Base-by-base conservation (phyloP, 1,140 invertebrate genomes). In the Brachionus asplanchnoidis region DNA sequence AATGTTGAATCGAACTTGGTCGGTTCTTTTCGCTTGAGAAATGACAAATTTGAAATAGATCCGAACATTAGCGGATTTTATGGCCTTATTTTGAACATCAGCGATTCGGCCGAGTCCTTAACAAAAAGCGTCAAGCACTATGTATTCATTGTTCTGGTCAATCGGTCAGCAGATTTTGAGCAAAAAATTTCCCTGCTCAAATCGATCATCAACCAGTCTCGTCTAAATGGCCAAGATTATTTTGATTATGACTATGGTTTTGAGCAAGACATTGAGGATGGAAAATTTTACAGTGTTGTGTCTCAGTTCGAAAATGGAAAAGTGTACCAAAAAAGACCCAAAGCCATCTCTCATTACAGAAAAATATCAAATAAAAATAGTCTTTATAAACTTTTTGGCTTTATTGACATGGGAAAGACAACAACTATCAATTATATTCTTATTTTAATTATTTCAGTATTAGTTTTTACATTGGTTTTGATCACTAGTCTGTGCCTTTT, bases 401-500 rank as follows among this genome's bases (percentile, higher is more conserved):
- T 77, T 32, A 23, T 77, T 9, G 42, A 77, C 14, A 12, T 77
- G 44, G 46, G 46, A 14, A 77, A 32, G 8, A 14, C 73, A 50
- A 46, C 53, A 7, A 50, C 3, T 28, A 23, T 50, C 1, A 77
- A 26, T 17, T 77, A 77, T 50, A 20, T 77, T 14, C 12, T 77
- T 23, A 23, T 77, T 26, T 53, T 77, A 50, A 44, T 77, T 14
- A 14, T 77, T 26, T 77, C 73, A 50, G 46, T 77, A 26, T 77
- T 77, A 36, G 40, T 77, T 20, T 77, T 77, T 77, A 26, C 23
- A 5, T 26, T 26, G 12, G 44, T 77, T 28, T 50, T 77, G 32
- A 77, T 77, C 11, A 26, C 73, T 46, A 50, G 73, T 50, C 46
- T 77, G 6, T 77, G 73, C 11, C 44, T 77, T 26, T 77, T 77